These are phyloP conservation scores for Magallana gigas DNA, from an alignment of 1,140 invertebrate genomes.

Conservation along the genomic window DNA sequence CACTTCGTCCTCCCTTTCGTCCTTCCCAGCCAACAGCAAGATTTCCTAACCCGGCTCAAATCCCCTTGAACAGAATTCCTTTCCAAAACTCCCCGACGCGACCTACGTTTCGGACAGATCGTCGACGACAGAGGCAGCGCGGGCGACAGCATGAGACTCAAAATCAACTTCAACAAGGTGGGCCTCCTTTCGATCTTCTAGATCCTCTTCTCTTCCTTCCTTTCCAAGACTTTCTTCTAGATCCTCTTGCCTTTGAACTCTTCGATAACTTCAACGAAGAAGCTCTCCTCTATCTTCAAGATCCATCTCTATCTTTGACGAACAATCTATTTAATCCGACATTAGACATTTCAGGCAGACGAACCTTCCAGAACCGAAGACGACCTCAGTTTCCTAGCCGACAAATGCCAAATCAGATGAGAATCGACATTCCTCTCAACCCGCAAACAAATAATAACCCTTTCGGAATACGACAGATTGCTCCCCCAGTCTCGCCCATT, in stretches of 20 bases:
- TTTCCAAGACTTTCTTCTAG: slow-evolving; percentile 6
- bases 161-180: slow-evolving; percentile 7
- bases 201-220: slow-evolving; percentile 21
- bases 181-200: slow-evolving; percentile 1
- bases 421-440: not conserved
- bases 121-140: not conserved
- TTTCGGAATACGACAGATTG: not conserved
- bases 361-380: not conserved
- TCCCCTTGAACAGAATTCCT: not conserved
- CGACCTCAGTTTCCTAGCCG: not conserved
- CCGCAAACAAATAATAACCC: not conserved
- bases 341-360: slow-evolving; percentile 25
- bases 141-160: not conserved
- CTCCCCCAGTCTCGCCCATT: not conserved
- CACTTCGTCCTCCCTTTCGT: not conserved
- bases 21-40: not conserved
- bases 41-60: not conserved
- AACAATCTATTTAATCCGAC: slow-evolving; percentile 17
- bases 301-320: not conserved
- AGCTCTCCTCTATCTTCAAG: slow-evolving; percentile 12
- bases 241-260: slow-evolving; percentile 28
- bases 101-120: not conserved
- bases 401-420: slow-evolving; percentile 6
- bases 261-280: slow-evolving; percentile 14
- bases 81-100: not conserved